Evolutionary conservation across 2,113 vertebrate genomes (phyloP).

Genomic region (Sakesphorus luctuosus): DNA sequence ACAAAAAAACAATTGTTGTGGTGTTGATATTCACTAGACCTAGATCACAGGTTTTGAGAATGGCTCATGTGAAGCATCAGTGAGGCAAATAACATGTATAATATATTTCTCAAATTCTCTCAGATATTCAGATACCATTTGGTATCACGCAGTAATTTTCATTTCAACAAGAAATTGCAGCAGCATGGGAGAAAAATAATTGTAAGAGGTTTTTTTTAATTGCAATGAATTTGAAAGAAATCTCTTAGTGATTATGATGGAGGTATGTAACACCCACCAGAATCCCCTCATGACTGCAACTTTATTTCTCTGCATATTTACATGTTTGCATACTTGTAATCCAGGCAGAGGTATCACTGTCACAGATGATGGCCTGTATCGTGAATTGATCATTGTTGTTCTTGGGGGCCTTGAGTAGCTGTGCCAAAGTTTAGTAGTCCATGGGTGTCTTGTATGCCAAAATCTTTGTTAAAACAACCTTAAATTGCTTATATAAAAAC

Average conservation of each 20-base stretch:
- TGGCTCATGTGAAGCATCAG: constrained; percentile 7
- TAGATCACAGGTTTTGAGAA: background rate
- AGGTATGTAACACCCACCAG: background rate
- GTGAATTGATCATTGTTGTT: background rate
- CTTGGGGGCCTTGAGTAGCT: background rate
- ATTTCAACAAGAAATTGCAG: constrained; percentile 49
- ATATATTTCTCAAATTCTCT: background rate
- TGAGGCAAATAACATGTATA: background rate
- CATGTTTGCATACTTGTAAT: background rate
- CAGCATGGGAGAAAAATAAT: constrained; percentile 41
- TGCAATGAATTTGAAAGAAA: constrained; percentile 23
- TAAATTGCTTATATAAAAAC: background rate
- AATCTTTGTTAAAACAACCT: background rate
- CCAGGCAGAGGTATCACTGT: background rate
- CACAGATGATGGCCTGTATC: background rate
- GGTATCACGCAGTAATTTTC: constrained; percentile 59
- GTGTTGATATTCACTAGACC: background rate
- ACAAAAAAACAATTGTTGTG: background rate
- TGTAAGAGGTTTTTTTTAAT: constrained; percentile 16
- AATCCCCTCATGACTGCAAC: background rate
- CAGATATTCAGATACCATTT: constrained; percentile 15
- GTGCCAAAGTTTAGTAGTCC: background rate
- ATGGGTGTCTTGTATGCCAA: background rate
- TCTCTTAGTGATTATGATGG: background rate
- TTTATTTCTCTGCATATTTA: background rate